Percentiles rank a stretch among this genome's conserved stretches.
Evolutionary conservation across 2,113 vertebrate species (phyloP).

Genomic region (Odocoileus hemionus): DNA sequence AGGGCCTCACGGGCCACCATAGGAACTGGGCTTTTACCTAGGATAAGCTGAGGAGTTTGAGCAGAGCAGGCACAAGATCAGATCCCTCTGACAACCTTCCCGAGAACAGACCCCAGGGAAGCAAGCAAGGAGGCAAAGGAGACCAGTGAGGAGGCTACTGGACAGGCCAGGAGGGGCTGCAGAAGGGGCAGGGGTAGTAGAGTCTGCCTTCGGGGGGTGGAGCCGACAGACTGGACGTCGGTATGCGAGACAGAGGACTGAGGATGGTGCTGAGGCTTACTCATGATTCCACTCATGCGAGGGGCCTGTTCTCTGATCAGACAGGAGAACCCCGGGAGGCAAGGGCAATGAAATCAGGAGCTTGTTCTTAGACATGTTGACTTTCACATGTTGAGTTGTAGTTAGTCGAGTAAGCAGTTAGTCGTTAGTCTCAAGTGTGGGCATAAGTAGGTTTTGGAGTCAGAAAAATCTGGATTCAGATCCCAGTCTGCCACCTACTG

Average conservation of each 20-base stretch:
- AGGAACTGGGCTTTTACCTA: background rate
- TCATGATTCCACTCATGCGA: background rate
- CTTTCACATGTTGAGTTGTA: background rate
- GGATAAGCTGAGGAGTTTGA: background rate
- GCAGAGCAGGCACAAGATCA: background rate
- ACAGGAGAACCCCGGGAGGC: background rate
- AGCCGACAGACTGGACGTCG: background rate
- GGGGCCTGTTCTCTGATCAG: background rate
- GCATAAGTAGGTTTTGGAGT: background rate
- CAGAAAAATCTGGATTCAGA: constrained; percentile 9
- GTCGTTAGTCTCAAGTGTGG: background rate
- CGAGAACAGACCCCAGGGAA: background rate
- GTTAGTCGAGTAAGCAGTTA: background rate
- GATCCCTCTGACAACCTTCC: background rate
- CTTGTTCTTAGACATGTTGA: background rate
- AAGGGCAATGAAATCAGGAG: background rate
- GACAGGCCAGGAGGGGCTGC: background rate
- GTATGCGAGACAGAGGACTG: background rate
- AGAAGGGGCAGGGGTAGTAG: background rate
- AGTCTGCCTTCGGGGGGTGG: background rate
- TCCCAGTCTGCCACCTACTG: background rate
- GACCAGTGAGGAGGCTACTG: background rate
- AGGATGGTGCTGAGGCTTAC: background rate
- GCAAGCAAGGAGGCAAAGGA: background rate
- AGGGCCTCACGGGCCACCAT: fast-evolving